A percentile compares a stretch with the other conserved stretches of the same genome.
Evolutionary conservation across 1,140 invertebrate genomes (phyloP).

Genomic region (Anthonomus grandis): DNA sequence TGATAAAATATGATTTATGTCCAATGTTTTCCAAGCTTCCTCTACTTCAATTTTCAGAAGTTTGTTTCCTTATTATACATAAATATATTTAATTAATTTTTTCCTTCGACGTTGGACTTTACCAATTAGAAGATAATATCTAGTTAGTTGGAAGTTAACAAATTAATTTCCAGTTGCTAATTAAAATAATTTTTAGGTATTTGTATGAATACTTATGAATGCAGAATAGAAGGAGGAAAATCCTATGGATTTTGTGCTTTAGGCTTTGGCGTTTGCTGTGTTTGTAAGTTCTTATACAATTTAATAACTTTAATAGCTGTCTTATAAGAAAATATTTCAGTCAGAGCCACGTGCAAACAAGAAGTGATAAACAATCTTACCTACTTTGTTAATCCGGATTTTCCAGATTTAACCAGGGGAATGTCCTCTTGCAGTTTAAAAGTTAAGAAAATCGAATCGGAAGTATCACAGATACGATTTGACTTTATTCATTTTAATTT

Average conservation of each 20-base stretch:
- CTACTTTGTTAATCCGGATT: slow-evolving; percentile 78
- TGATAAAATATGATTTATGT: too few species aligned
- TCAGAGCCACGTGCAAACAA: slow-evolving; percentile 71
- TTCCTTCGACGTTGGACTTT: too few species aligned
- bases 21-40: too few species aligned
- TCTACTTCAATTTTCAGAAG: too few species aligned
- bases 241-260: slow-evolving; percentile 75
- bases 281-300: slow-evolving; percentile 64
- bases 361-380: slow-evolving; percentile 77
- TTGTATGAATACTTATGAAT: slow-evolving; percentile 81
- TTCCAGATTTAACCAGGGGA: slow-evolving; percentile 68
- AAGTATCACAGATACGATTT: slow-evolving; percentile 72
- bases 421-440: slow-evolving; percentile 62
- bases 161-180: too few species aligned
- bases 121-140: too few species aligned
- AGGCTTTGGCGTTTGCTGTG: slow-evolving; percentile 84
- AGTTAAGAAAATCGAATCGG: slow-evolving; percentile 67
- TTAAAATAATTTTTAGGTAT: slow-evolving; percentile 55
- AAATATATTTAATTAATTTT: too few species aligned
- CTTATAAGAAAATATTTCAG: slow-evolving; percentile 50
- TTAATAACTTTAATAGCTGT: background rate
- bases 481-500: slow-evolving; percentile 79
- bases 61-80: too few species aligned
- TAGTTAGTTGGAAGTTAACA: too few species aligned
- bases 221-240: slow-evolving; percentile 69